Percentiles rank a stretch among this genome's conserved stretches.
These are phyloP conservation scores for Chesias legatella DNA, from an alignment of 2,888 invertebrate genomes.

Conservation along the genomic window DNA sequence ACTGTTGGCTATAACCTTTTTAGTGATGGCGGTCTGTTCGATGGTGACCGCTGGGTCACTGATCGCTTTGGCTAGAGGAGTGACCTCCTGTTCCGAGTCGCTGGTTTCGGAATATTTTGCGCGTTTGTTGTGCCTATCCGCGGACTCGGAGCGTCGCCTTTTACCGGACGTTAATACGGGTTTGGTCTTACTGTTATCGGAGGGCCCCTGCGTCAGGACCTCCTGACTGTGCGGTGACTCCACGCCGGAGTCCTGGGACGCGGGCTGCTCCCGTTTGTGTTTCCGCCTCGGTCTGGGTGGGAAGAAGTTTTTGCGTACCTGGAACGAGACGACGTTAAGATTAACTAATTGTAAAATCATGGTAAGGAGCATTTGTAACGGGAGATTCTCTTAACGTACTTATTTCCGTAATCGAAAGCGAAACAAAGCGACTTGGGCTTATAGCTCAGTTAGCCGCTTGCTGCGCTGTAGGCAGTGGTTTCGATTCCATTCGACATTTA, in stretches of 20 bases:
- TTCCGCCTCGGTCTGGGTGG: conserved; percentile 83
- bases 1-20: conserved; percentile 43
- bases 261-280: conserved; percentile 38
- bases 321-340: conserved; percentile 30
- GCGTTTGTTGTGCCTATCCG: conserved; percentile 37
- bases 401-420: too few species aligned
- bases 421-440: too few species aligned
- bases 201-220: conserved; percentile 10
- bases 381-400: too few species aligned
- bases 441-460: too few species aligned
- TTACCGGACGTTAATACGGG: conserved; percentile 2
- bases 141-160: conserved; percentile 24
- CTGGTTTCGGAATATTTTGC: conserved; percentile 47
- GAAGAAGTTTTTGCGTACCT: conserved; percentile 85
- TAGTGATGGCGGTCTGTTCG: conserved; percentile 40
- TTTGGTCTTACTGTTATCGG: conserved; percentile 10
- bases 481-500: too few species aligned
- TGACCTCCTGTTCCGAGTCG: conserved; percentile 45
- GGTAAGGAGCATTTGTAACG: too few species aligned
- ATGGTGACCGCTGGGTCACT: conserved; percentile 66
- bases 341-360: too few species aligned
- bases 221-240: conserved; percentile 52
- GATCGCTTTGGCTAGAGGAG: conserved; percentile 56
- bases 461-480: too few species aligned
- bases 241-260: conserved; percentile 60